These are phyloP conservation scores for Crypturellus undulatus DNA, from an alignment of 2,113 vertebrate genomes.

Conservation along the genomic window DNA sequence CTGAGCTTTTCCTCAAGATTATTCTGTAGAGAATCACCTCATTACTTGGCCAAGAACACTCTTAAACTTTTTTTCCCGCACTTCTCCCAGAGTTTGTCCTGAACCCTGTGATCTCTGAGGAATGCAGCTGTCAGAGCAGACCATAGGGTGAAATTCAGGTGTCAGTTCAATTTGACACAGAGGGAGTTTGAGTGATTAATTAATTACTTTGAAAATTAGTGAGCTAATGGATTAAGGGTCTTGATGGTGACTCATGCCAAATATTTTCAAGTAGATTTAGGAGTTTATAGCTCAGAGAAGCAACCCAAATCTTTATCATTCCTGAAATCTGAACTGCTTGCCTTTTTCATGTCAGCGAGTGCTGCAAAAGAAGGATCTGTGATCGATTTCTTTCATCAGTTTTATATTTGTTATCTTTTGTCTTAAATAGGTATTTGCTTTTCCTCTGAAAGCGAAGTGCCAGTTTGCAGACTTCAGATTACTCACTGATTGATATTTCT, in stretches of 20 bases:
- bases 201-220: conserved; percentile 35
- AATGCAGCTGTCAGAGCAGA: conserved; percentile 31
- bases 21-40: neutral
- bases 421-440: neutral
- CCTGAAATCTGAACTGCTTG: neutral
- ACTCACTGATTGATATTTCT: neutral
- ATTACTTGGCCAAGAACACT: neutral
- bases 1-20: neutral
- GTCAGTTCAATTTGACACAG: neutral
- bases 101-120: neutral
- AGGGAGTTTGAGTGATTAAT: neutral
- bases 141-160: neutral
- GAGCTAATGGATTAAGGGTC: neutral
- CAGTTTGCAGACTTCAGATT: neutral
- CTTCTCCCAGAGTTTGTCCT: neutral
- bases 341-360: neutral
- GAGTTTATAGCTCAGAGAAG: neutral
- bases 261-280: neutral
- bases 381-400: neutral
- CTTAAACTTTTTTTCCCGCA: neutral
- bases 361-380: neutral
- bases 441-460: neutral
- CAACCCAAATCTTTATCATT: neutral
- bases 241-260: neutral
- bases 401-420: neutral